Conservation (phyloP, 1,140 invertebrate genomes). For the Megathymus violae region DNA sequence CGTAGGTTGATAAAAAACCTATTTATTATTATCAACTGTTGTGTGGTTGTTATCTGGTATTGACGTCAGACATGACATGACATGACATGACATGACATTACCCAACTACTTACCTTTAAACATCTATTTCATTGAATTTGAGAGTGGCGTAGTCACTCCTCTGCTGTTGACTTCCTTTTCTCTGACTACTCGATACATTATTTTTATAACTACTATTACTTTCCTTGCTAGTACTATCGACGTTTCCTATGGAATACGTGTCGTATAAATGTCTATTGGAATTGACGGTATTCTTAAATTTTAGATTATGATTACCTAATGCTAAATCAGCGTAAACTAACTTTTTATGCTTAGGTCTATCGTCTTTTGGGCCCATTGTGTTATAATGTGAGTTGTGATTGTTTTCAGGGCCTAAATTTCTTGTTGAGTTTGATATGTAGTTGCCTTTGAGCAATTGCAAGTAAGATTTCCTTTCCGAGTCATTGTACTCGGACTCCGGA, state of each 20-base stretch:
- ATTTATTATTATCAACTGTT: too few relatives aligned
- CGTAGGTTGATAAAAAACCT: too few relatives aligned
- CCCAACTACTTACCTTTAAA: conserved; percentile 85
- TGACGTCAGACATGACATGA: too few relatives aligned
- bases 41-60: too few relatives aligned
- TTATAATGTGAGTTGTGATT: conserved; percentile 69
- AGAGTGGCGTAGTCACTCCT: conserved; percentile 89
- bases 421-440: conserved; percentile 78
- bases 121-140: conserved; percentile 92
- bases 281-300: conserved; percentile 84
- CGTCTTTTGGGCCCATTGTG: conserved; percentile 61
- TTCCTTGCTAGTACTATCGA: conserved; percentile 61
- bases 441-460: conserved; percentile 77
- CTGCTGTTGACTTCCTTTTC: conserved; percentile 62
- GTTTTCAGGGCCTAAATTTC: conserved; percentile 67
- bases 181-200: conserved; percentile 68
- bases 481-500: conserved; percentile 80
- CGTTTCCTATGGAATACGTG: conserved; percentile 74
- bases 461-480: conserved; percentile 80
- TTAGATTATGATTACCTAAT: conserved; percentile 83
- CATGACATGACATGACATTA: too few relatives aligned
- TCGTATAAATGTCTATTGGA: conserved; percentile 84
- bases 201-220: conserved; percentile 70
- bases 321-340: conserved; percentile 83
- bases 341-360: conserved; percentile 77